Evolutionary conservation across 2,113 vertebrate species (phyloP).

Genomic region (Brachyhypopomus occidentalis): DNA sequence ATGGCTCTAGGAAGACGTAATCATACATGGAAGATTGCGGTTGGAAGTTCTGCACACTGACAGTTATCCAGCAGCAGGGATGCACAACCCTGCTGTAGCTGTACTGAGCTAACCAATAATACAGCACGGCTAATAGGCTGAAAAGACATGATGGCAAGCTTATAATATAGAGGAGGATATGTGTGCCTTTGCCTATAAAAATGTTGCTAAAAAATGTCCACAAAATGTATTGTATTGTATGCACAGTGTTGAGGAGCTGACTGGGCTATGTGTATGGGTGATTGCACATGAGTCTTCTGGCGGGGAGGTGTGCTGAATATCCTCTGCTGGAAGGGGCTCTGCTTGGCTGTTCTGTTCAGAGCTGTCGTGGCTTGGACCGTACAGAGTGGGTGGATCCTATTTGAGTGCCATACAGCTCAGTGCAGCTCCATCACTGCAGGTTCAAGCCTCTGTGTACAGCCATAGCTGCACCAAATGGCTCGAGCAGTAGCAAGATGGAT

Average conservation of each 20-base stretch:
- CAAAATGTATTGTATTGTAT: background rate
- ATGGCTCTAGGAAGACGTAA: background rate
- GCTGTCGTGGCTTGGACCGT: slow-evolving; percentile 21
- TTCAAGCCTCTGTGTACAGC: background rate
- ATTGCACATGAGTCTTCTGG: background rate
- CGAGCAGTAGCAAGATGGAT: background rate
- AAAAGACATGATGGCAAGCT: background rate
- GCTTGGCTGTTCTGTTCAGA: slow-evolving; percentile 23
- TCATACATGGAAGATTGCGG: background rate
- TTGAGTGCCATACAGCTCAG: slow-evolving; percentile 29
- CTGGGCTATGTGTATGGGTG: slow-evolving; percentile 19
- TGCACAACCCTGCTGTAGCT: background rate
- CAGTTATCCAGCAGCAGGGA: background rate
- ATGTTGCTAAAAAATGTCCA: background rate
- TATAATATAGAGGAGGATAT: background rate
- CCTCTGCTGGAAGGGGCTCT: slow-evolving; percentile 17
- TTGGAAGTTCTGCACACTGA: background rate
- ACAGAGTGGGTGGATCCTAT: slow-evolving; percentile 29
- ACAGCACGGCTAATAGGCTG: background rate
- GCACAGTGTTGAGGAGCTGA: slow-evolving; percentile 11
- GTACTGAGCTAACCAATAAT: background rate
- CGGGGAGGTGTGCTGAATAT: background rate
- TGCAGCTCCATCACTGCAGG: slow-evolving; percentile 2
- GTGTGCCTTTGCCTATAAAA: background rate
- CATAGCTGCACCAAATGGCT: background rate